Evolutionary conservation across 2,797 vertebrate genomes (phyloP).

Genomic region (Ceryle rudis): DNA sequence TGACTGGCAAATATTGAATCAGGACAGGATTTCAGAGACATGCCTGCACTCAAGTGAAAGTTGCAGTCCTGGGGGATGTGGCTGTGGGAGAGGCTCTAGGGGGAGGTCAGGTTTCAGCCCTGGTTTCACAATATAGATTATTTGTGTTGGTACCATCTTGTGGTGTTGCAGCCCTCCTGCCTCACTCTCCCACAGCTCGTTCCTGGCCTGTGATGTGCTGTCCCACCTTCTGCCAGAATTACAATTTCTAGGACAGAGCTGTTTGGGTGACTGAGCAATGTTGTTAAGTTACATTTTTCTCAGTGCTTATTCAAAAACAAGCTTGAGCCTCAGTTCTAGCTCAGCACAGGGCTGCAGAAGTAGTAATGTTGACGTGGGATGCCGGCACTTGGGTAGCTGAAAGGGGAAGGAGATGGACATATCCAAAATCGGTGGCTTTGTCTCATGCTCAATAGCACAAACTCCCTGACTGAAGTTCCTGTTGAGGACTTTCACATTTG

Average conservation of each 20-base stretch:
- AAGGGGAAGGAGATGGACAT: background rate
- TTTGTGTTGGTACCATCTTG: background rate
- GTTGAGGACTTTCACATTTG: background rate
- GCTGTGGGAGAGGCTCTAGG: background rate
- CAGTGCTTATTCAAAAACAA: background rate
- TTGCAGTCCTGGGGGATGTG: background rate
- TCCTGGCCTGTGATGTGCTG: background rate
- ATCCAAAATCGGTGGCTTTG: background rate
- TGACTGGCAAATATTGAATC: background rate
- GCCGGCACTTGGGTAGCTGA: background rate
- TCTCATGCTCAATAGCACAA: background rate
- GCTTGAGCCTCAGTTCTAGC: background rate
- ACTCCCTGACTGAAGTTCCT: background rate
- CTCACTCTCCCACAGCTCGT: background rate
- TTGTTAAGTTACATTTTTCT: background rate
- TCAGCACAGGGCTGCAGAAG: background rate
- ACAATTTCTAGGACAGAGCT: background rate
- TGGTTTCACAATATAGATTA: background rate
- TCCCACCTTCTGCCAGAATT: background rate
- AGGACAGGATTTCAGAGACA: background rate
- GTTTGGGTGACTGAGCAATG: background rate
- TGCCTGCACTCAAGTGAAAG: background rate
- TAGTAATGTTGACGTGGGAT: background rate
- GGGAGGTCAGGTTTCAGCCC: background rate
- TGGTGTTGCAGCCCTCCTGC: background rate